Percentiles rank a stretch among this genome's conserved stretches.
Evolutionary conservation across 2,888 invertebrate genomes (phyloP).

Genomic region (Campaea margaritaria): DNA sequence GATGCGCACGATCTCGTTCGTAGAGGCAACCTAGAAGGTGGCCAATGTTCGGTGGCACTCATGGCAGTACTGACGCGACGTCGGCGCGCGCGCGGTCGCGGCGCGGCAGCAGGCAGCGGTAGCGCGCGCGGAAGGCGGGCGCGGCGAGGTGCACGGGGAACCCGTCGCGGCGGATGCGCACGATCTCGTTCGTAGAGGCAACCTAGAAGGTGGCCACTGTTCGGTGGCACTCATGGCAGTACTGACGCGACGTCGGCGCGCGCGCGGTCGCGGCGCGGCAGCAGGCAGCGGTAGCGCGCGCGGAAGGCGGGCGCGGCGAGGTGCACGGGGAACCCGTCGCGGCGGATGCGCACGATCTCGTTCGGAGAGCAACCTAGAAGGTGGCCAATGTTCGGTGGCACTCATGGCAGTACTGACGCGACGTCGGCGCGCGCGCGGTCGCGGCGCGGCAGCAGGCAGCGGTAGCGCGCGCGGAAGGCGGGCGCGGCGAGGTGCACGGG

Average conservation of each 20-base stretch:
- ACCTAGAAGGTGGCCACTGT: too few species aligned
- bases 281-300: conserved; percentile 90
- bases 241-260: conserved; percentile 59
- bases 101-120: conserved; percentile 89
- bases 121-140: conserved; percentile 90
- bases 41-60: conserved; percentile 96
- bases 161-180: conserved; percentile 96
- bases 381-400: too few species aligned
- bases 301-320: conserved; percentile 91
- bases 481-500: conserved; percentile 93
- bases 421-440: conserved; percentile 67
- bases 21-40: too few species aligned
- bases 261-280: conserved; percentile 76
- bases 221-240: conserved; percentile 82
- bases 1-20: conserved; percentile 96
- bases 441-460: conserved; percentile 88
- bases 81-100: conserved; percentile 68
- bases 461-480: conserved; percentile 91
- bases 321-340: conserved; percentile 96
- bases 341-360: conserved; percentile 95
- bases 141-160: conserved; percentile 94
- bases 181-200: conserved; percentile 96
- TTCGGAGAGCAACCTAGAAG: conserved; percentile 73
- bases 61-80: conserved; percentile 93
- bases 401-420: conserved; percentile 55